Conservation (phyloP, 2,113 vertebrate species). For the Oncorhynchus tshawytscha region DNA sequence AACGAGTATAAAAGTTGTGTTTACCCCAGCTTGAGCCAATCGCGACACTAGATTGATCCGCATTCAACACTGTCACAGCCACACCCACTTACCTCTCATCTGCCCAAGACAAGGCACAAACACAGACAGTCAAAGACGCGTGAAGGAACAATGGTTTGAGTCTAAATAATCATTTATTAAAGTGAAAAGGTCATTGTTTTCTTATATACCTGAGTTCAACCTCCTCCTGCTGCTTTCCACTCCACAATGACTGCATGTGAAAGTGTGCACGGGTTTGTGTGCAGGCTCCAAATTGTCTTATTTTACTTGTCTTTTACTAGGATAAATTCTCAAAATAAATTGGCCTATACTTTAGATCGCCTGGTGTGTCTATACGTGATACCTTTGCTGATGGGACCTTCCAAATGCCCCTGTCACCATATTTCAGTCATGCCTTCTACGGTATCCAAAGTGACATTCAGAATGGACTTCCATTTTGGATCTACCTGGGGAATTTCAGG, state of each 20-base stretch:
- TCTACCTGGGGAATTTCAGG: not conserved
- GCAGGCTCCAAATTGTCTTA: not conserved
- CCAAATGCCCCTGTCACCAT: too few species aligned
- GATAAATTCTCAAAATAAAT: too few species aligned
- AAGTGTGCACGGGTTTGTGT: not conserved
- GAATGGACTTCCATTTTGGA: not conserved
- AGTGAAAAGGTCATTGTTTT: conserved; percentile 15
- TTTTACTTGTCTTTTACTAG: too few species aligned
- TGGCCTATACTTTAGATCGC: too few species aligned
- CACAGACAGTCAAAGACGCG: conserved; percentile 10
- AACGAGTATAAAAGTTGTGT: not conserved
- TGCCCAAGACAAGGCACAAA: not conserved
- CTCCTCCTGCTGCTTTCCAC: not conserved
- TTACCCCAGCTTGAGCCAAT: not conserved
- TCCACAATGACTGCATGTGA: conserved; percentile 1
- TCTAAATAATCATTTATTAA: conserved; percentile 23
- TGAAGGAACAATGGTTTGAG: conserved; percentile 1
- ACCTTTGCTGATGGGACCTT: too few species aligned
- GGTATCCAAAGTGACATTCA: not conserved
- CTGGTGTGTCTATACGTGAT: too few species aligned
- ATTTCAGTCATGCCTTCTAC: too few species aligned
- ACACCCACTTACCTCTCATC: not conserved
- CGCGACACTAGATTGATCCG: not conserved
- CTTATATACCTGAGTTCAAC: conserved; percentile 17
- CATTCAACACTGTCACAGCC: not conserved